Evolutionary conservation across 53 echinoderm and acorn worm species (phyloP), one percentile per base, ranked within the genome.

Genomic region (Mesocentrotus franciscanus): DNA sequence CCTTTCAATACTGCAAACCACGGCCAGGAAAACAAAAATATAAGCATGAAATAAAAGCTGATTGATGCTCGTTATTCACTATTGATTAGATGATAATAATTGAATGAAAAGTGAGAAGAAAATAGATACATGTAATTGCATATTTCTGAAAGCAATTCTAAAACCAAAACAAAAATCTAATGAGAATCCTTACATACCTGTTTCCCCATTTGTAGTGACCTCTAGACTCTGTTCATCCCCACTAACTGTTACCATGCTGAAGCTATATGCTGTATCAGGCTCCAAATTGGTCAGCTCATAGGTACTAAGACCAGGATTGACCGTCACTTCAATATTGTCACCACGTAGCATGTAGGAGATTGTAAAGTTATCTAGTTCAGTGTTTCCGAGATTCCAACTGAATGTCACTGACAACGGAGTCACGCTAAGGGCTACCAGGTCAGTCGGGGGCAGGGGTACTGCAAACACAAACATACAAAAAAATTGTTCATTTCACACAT

Each of bases 161-260:
- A 39, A 39, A 78, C 78, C 5, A 24, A 4, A 30, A 78, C 12
- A 12, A 78, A 35, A 18, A 39, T 34, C 9, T 7, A 49, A 85
- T 89, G 56, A 13, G 10, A 89, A 36, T 11, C 1, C 10, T 57
- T 29, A 91, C 90, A 3, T 34, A 91, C 91, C 10, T 91, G 91
- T 91, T 17, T 36, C 7, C 32, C 30, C 91, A 36, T 14, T 13
- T 29, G 34, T 22, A 32, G 91, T 64, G 11, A 29, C 62, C 5
- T 27, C 30, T 12, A 35, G 2, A 17, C 91, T 91, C 33, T 34
- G 56, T 91, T 66, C 62, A 62, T 61, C 66, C 39, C 91, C 91
- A 68, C 91, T 91, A 68, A 91, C 66, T 30, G 91, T 91, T 32
- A 61, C 61, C 61, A 91, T 66, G 4, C 33, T 91, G 91, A 91